Evolutionary conservation across 30 jellyfish, hydroid and myxozoan species (phyloP), one percentile per base, ranked within the genome.

Genomic region (Cassiopea andromeda): DNA sequence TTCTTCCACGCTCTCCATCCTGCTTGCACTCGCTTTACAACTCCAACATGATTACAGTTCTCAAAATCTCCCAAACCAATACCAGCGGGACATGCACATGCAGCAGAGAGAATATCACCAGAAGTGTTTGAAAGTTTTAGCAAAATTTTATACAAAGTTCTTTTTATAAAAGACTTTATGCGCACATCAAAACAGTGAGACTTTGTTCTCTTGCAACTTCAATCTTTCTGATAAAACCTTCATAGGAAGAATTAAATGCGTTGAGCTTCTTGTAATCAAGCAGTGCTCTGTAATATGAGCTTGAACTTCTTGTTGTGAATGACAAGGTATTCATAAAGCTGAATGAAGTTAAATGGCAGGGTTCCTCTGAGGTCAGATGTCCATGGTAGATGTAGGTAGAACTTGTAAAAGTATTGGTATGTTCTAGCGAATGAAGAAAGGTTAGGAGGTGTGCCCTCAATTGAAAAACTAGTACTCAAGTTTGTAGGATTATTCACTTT

Each of bases 21-120:
- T n/a, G n/a, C n/a, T n/a, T n/a, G n/a, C n/a, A n/a, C n/a, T n/a
- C n/a, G n/a, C n/a, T n/a, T n/a, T n/a, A n/a, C n/a, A n/a, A n/a
- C n/a, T n/a, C n/a, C n/a, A n/a, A n/a, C n/a, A n/a, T n/a, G 81
- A 82, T 82, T 82, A 50, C 91, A 82, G 82, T 82, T 82, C 15
- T 78, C 92, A 70, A 84, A 84, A 44, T 85, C 85, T 7, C 77
- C 85, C 69, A 71, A 14, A 73, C 92, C 92, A 27, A 58, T n/a
- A 49, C 92, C 85, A 84, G 92, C 92, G 13, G 92, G 85, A 73
- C 77, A 84, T 58, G 85, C 71, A 69, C 92, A 84, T 50, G 81
- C 92, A 46, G 77, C 92, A 84, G 78, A 12, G 48, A 44, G 64
- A 18, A 84, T 77, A 84, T 73, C 92, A 49, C 92, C 78, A 60